A percentile compares a stretch with the other conserved stretches of the same genome.
phyloP scores from a whole-genome alignment of 2,797 vertebrate genomes.

The Sparidentex hasta region DNA sequence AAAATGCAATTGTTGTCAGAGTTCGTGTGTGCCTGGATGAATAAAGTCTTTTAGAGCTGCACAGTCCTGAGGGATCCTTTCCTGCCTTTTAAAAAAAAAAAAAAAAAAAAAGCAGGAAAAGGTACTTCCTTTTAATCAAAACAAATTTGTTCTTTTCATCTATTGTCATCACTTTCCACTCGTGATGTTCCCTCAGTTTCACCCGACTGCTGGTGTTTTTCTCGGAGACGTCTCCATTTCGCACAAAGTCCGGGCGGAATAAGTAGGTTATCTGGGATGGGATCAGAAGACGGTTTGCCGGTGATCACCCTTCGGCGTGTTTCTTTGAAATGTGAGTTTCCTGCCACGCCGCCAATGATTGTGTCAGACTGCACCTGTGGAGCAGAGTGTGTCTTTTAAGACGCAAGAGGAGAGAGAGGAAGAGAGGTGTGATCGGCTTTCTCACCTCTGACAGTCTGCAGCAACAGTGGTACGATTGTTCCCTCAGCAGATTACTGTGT shows the following conservation, averaged over 20 bases:
- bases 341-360: conserved; percentile 15
- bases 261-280: conserved; percentile 27
- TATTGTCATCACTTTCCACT: conserved; percentile 13
- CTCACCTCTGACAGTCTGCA: conserved; percentile 60
- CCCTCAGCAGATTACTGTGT: conserved; percentile 68
- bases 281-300: conserved; percentile 26
- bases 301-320: conserved; percentile 17
- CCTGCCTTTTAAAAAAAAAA: background rate
- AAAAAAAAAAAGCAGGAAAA: background rate
- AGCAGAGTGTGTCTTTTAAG: conserved; percentile 20
- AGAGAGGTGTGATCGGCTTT: conserved; percentile 34
- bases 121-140: background rate
- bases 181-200: conserved; percentile 7
- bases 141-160: conserved; percentile 19
- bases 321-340: conserved; percentile 29
- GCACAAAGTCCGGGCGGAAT: background rate
- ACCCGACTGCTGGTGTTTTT: conserved; percentile 33
- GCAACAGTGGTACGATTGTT: conserved; percentile 73
- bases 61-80: background rate
- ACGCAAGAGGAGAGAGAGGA: background rate
- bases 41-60: conserved; percentile 1
- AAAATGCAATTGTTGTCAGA: conserved; percentile 31
- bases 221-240: background rate
- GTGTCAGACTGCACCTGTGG: conserved; percentile 47
- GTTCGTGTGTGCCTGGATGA: conserved; percentile 16